These are phyloP conservation scores for Zosterops pallidus DNA, from an alignment of 2,113 vertebrate genomes.

Conservation along the genomic window DNA sequence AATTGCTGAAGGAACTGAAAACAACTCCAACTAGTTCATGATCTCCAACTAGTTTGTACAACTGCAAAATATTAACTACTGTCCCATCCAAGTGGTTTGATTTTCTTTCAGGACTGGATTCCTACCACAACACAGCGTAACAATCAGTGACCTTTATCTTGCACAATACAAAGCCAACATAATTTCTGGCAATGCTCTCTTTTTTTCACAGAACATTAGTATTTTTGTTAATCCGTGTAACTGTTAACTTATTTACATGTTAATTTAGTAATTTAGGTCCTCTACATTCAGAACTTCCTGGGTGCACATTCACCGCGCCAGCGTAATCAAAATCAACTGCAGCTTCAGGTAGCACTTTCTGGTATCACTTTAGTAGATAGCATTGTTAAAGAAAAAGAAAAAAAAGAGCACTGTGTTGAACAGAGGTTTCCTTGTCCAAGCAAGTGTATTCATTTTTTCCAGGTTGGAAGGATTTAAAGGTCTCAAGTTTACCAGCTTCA, in stretches of 20 bases:
- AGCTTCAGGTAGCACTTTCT: slow-evolving; percentile 13
- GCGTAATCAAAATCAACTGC: not conserved
- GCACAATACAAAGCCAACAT: not conserved
- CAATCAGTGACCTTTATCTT: not conserved
- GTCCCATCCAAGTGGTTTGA: not conserved
- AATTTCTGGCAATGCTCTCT: slow-evolving; percentile 25
- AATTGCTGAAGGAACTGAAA: slow-evolving; percentile 5
- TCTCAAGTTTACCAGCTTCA: slow-evolving; percentile 63
- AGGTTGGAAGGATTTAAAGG: slow-evolving; percentile 15
- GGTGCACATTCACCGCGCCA: not conserved
- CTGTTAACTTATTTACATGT: slow-evolving; percentile 63
- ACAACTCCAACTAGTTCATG: not conserved
- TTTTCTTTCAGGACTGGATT: not conserved
- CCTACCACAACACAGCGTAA: not conserved
- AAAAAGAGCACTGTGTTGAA: slow-evolving; percentile 43
- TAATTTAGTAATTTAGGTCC: slow-evolving; percentile 19
- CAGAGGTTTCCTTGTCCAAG: slow-evolving; percentile 57
- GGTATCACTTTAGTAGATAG: slow-evolving; percentile 7
- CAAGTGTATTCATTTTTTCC: slow-evolving; percentile 23
- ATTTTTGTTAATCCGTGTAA: slow-evolving; percentile 35
- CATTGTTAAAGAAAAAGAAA: slow-evolving; percentile 36
- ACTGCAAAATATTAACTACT: slow-evolving; percentile 2
- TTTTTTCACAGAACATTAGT: slow-evolving; percentile 3
- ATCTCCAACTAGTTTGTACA: not conserved
- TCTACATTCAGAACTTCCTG: slow-evolving; percentile 64